Evolutionary conservation across 2,797 vertebrate genomes (phyloP).

Genomic region (Lophotriccus pileatus): DNA sequence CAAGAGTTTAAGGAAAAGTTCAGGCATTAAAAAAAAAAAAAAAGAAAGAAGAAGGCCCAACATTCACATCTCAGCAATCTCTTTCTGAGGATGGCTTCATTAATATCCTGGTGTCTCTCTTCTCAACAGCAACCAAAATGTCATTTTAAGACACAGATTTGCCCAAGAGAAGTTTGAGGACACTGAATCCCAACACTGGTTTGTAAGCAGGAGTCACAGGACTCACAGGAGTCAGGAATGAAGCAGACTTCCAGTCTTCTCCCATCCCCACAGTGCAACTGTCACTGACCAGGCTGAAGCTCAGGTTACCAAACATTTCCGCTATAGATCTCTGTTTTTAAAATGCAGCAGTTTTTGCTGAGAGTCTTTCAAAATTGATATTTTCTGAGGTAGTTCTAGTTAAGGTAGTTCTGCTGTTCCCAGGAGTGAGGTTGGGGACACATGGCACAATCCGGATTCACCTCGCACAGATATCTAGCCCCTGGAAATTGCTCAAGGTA

Average conservation of each 20-base stretch:
- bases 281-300: not conserved
- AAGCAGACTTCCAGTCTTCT: not conserved
- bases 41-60: not conserved
- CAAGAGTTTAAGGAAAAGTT: not conserved
- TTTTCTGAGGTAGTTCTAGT: not conserved
- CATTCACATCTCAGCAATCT: not conserved
- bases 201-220: not conserved
- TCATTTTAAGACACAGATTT: not conserved
- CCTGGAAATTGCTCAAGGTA: not conserved
- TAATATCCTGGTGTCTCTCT: not conserved
- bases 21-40: not conserved
- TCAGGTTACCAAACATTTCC: not conserved
- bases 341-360: not conserved
- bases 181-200: not conserved
- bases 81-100: not conserved
- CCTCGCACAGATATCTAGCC: not conserved
- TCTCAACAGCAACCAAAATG: not conserved
- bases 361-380: not conserved
- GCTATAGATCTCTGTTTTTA: not conserved
- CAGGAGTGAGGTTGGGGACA: not conserved
- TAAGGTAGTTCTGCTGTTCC: not conserved
- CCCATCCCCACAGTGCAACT: not conserved
- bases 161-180: not conserved
- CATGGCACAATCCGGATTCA: too few species aligned
- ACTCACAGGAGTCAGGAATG: not conserved